Percentiles rank a stretch among this genome's conserved stretches.
Conservation (phyloP, 2,113 vertebrate genomes). For the Irena cyanogastra region DNA sequence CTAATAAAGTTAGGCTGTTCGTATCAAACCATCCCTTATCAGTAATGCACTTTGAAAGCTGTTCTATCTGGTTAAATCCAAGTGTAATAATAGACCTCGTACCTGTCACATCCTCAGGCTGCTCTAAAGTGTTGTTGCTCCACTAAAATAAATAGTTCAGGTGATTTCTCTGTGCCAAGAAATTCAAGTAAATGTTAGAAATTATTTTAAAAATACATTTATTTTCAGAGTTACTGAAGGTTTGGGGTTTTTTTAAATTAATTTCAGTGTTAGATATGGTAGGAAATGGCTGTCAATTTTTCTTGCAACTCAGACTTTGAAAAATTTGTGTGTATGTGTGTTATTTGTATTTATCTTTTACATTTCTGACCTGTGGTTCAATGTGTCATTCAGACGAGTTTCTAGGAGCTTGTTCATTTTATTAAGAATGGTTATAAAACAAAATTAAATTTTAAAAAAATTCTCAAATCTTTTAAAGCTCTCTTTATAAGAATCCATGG, state of each 20-base stretch:
- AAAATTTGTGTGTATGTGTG: neutral
- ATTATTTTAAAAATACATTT: neutral
- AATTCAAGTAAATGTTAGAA: neutral
- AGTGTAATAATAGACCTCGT: conserved; percentile 46
- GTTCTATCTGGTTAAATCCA: conserved; percentile 49
- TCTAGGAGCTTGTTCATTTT: neutral
- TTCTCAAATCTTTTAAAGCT: neutral
- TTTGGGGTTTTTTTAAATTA: too few species aligned
- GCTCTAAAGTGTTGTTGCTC: neutral
- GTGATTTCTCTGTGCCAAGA: neutral
- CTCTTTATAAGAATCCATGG: neutral
- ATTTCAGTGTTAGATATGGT: neutral
- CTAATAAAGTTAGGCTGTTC: conserved; percentile 50
- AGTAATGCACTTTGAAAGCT: conserved; percentile 58
- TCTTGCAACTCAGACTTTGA: neutral
- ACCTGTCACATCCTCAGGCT: conserved; percentile 38
- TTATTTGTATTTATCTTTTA: neutral
- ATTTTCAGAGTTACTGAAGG: neutral
- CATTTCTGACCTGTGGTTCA: neutral
- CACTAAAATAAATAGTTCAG: neutral
- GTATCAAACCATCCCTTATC: conserved; percentile 37
- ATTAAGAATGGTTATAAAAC: neutral
- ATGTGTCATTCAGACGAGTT: neutral
- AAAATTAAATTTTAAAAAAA: neutral
- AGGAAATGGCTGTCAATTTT: neutral